These are phyloP conservation scores for Papilio polyxenes DNA, from an alignment of 1,140 invertebrate genomes.

Conservation along the genomic window DNA sequence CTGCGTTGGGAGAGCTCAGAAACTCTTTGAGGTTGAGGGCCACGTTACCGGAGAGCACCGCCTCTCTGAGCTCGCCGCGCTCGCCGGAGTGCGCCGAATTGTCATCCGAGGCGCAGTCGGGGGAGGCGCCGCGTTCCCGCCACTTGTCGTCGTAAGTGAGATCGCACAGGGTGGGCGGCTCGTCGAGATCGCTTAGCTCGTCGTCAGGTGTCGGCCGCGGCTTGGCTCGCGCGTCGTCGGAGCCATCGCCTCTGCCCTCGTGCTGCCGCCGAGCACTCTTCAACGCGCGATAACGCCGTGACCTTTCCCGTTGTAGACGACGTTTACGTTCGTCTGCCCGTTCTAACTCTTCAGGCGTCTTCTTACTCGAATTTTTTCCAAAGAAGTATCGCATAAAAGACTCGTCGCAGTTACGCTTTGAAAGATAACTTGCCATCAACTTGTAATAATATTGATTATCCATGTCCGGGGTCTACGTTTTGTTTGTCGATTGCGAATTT, in stretches of 20 bases:
- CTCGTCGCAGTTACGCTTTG: conserved; percentile 76
- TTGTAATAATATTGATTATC: conserved; percentile 78
- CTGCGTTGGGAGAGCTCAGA: conserved; percentile 69
- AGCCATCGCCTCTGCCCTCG: conserved; percentile 62
- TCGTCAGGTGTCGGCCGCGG: conserved; percentile 59
- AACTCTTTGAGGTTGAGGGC: conserved; percentile 68
- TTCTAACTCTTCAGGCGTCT: conserved; percentile 75
- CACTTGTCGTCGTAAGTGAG: conserved; percentile 71
- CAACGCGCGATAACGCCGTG: conserved; percentile 69
- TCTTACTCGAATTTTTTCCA: conserved; percentile 73
- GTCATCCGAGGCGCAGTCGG: conserved; percentile 74
- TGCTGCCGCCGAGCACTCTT: conserved; percentile 73
- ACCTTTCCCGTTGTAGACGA: conserved; percentile 69
- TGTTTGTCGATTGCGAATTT: conserved; percentile 38
- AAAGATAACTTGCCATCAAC: conserved; percentile 75
- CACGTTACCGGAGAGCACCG: conserved; percentile 55
- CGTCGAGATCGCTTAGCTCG: conserved; percentile 68
- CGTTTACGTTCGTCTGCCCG: conserved; percentile 73
- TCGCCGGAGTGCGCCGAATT: conserved; percentile 68
- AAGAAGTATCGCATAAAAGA: conserved; percentile 78
- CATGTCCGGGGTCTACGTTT: conserved; percentile 52
- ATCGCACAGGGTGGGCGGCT: conserved; percentile 73
- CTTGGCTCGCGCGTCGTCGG: conserved; percentile 56
- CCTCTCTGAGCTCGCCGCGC: conserved; percentile 56
- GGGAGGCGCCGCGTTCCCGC: conserved; percentile 61